Evolutionary conservation across 2,113 vertebrate species (phyloP), one percentile per base, ranked within the genome.

Genomic region (Arizona elegans): DNA sequence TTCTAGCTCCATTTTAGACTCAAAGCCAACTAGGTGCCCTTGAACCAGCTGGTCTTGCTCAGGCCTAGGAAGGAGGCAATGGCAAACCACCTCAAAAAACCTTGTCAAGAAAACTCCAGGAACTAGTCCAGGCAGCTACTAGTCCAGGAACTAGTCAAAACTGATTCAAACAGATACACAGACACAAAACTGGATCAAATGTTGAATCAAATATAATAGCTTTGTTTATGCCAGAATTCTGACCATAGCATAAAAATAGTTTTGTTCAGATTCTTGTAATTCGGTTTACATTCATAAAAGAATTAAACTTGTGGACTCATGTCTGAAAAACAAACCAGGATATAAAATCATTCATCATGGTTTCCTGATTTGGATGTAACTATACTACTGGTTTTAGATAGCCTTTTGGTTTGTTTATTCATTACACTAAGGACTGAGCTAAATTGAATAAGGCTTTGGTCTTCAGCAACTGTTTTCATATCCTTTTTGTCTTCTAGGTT

Each of bases 401-500:
- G 26, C 24, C 24, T 87, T 53, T 87, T 87, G 43, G 10, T 87
- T 52, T 29, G 52, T 53, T 87, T 54, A 17, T 87, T 17, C 29
- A 87, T 19, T 7, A 87, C 29, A n/a, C 26, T n/a, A n/a, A 87
- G 26, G 19, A 43, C 17, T 43, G 75, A 81, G 33, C 75, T 81
- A 43, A 43, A 81, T 43, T 81, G 33, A 81, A 38, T 24, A 52
- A 15, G 86, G 86, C 86, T 87, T 26, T 87, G 26, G 50, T 53
- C 26, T 87, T 52, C 50, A 53, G 52, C 86, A 47, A 24, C 4
- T 11, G 9, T 54, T 24, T 33, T 65, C 1, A 2, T 52, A 29
- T 54, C 23, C 55, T 81, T 53, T 43, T 65, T 53, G 8, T 65
- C 56, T 43, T 23, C 53, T 86, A 99, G 99, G 96, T 99, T 99